Percentiles rank a stretch among this genome's conserved stretches.
phyloP scores from a whole-genome alignment of 2,797 vertebrate genomes.

The Chiloscyllium punctatum region DNA sequence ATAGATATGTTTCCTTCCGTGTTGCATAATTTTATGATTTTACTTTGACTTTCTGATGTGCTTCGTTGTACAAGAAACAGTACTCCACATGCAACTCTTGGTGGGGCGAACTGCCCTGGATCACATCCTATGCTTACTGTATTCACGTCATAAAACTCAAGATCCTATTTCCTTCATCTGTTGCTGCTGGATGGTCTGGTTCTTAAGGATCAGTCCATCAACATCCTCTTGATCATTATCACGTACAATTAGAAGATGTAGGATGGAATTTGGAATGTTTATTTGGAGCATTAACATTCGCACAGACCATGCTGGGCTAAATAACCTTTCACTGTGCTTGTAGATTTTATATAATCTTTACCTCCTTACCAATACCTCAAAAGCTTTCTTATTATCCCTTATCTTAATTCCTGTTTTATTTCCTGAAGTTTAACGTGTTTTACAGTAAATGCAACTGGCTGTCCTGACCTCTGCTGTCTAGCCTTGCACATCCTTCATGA shows the following conservation, averaged over 20 bases:
- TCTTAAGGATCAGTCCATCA: not conserved
- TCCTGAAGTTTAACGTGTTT: not conserved
- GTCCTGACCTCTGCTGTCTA: not conserved
- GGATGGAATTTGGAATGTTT: not conserved
- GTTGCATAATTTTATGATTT: not conserved
- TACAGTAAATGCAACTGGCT: not conserved
- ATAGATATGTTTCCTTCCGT: not conserved
- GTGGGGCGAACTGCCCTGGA: not conserved
- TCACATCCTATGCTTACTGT: not conserved
- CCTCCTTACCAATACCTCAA: not conserved
- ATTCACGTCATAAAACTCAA: not conserved
- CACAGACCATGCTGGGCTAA: not conserved
- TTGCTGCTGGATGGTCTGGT: not conserved
- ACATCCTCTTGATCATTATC: not conserved
- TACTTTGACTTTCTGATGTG: not conserved
- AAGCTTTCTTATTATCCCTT: not conserved
- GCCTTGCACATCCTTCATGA: not conserved
- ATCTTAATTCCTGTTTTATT: not conserved
- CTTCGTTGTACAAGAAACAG: not conserved
- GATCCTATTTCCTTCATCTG: not conserved
- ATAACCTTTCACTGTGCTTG: not conserved
- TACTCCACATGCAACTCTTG: not conserved
- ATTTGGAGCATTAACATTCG: not conserved
- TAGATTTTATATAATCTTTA: not conserved
- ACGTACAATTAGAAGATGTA: not conserved